phyloP scores from a whole-genome alignment of 2,113 vertebrate genomes.

The Fukomys damarensis region DNA sequence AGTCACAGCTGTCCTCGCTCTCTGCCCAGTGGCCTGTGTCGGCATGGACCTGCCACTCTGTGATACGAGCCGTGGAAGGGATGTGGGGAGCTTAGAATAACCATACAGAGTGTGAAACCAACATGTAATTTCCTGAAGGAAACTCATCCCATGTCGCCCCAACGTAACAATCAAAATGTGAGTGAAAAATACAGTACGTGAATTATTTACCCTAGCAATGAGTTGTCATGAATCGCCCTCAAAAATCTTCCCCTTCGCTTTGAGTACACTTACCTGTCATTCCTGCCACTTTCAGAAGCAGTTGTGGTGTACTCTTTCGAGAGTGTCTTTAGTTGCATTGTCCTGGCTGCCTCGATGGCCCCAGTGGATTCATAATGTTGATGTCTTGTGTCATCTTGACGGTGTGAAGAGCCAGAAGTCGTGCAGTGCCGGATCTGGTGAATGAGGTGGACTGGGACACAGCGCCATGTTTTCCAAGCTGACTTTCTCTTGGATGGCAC shows the following conservation, averaged over 20 bases:
- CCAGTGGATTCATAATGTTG: background rate
- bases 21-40: background rate
- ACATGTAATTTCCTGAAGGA: background rate
- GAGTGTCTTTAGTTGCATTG: background rate
- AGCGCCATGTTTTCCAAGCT: background rate
- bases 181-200: background rate
- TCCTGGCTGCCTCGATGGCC: background rate
- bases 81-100: background rate
- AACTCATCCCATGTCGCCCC: background rate
- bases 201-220: background rate
- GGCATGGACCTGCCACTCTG: background rate
- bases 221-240: background rate
- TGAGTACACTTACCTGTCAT: accelerated
- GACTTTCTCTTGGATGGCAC: background rate
- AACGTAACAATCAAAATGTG: background rate
- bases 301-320: background rate
- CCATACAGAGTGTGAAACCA: background rate
- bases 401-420: background rate
- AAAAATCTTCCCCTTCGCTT: background rate
- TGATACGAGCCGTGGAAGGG: background rate
- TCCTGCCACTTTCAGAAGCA: background rate
- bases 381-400: background rate
- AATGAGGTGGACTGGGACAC: background rate
- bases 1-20: background rate
- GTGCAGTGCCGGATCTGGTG: background rate